Percentiles rank a stretch among this genome's conserved stretches.
Conservation (phyloP, 37 sponge, comb jelly and placozoan species). For the Ianthella basta region DNA sequence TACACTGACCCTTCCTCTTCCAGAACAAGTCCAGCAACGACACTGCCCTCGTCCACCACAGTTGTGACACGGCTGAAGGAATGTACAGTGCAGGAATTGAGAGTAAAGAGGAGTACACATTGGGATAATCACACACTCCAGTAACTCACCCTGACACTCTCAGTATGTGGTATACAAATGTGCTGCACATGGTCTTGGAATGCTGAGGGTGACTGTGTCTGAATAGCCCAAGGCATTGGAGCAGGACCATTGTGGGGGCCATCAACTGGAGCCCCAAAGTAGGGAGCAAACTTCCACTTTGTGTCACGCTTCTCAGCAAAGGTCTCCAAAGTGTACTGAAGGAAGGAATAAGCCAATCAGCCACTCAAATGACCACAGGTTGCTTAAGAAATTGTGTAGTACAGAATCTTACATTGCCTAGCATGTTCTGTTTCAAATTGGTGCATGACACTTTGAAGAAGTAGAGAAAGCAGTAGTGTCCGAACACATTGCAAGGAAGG, state of each 20-base stretch:
- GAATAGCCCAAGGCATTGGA: slow-evolving; percentile 72
- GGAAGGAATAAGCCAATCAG: background rate
- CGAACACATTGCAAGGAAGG: no score
- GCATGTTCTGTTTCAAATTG: no score
- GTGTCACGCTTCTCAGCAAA: slow-evolving; percentile 72
- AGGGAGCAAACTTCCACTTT: slow-evolving; percentile 66
- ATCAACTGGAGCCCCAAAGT: slow-evolving; percentile 68
- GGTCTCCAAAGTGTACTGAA: slow-evolving; percentile 79
- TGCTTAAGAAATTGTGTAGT: background rate
- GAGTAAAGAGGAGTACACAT: background rate
- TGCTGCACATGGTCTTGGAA: slow-evolving; percentile 46
- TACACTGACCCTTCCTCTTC: slow-evolving; percentile 61
- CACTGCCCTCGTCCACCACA: slow-evolving; percentile 56
- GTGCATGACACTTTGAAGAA: no score
- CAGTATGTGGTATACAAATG: slow-evolving; percentile 79
- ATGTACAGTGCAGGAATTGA: background rate
- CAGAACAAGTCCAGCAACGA: slow-evolving; percentile 59
- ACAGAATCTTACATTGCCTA: no score
- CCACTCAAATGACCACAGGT: background rate
- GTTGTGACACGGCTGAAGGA: slow-evolving; percentile 54
- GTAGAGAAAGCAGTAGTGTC: no score
- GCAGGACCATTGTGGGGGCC: slow-evolving; percentile 75
- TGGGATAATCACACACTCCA: background rate
- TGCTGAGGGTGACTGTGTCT: slow-evolving; percentile 32
- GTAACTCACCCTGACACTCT: slow-evolving; percentile 61